Conservation (phyloP, 2,888 invertebrate genomes). For the Maniola hyperantus region DNA sequence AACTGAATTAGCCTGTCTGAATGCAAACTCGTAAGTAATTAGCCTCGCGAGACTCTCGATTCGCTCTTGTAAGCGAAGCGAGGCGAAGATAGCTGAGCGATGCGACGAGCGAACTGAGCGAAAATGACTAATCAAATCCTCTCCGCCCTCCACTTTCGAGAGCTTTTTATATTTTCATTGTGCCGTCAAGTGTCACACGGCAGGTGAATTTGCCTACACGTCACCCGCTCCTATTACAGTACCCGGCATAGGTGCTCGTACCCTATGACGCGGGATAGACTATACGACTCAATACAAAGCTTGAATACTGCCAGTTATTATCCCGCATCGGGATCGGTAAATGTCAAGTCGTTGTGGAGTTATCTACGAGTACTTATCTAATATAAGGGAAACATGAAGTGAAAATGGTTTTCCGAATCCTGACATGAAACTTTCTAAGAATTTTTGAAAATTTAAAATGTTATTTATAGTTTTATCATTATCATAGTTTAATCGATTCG, state of each 20-base stretch:
- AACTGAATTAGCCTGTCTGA: conserved; percentile 78
- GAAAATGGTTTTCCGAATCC: neutral
- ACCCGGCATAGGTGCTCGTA: conserved; percentile 26
- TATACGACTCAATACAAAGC: conserved; percentile 14
- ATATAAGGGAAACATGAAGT: neutral
- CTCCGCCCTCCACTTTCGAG: conserved; percentile 73
- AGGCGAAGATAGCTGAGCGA: conserved; percentile 75
- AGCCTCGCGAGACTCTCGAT: conserved; percentile 81
- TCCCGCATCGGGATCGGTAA: conserved; percentile 19
- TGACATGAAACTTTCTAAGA: no score
- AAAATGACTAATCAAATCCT: conserved; percentile 83
- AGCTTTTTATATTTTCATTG: conserved; percentile 79
- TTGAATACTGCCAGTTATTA: conserved; percentile 20
- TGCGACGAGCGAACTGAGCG: conserved; percentile 67
- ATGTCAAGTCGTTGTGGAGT: conserved; percentile 3
- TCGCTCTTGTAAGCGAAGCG: conserved; percentile 76
- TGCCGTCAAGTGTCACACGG: conserved; percentile 73
- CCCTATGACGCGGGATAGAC: conserved; percentile 5
- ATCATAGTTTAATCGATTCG: no score
- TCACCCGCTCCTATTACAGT: conserved; percentile 33
- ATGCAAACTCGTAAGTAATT: conserved; percentile 81
- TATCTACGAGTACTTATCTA: neutral
- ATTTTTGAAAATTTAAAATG: no score
- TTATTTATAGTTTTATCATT: no score
- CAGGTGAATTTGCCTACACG: conserved; percentile 53